Percentiles rank a stretch among this genome's conserved stretches.
Evolutionary conservation across 2,113 vertebrate species (phyloP).

Genomic region (Erythrocercus mccallii): DNA sequence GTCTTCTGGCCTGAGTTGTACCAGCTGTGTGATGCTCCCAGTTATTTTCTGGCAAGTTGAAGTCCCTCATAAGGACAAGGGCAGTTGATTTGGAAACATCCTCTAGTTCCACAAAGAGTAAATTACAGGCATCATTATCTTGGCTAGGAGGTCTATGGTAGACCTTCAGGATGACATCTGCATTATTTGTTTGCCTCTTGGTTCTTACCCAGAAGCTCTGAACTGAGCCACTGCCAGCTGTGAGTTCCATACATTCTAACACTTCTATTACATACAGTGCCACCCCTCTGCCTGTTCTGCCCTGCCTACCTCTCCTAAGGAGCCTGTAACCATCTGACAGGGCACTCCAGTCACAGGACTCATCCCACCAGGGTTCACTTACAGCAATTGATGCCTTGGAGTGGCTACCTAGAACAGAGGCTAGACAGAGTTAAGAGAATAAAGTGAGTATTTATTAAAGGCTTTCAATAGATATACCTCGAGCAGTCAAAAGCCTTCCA

Average conservation of each 20-base stretch:
- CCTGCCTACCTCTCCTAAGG: background rate
- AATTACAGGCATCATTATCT: fast-evolving
- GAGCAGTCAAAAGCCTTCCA: background rate
- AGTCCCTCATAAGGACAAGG: too few species aligned
- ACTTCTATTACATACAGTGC: background rate
- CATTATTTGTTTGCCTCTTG: background rate
- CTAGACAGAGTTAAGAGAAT: background rate
- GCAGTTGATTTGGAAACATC: too few species aligned
- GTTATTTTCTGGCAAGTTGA: background rate
- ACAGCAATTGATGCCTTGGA: background rate
- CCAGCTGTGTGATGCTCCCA: background rate
- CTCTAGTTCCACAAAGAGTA: background rate
- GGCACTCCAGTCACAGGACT: background rate
- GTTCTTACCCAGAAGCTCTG: background rate
- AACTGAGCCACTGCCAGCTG: background rate
- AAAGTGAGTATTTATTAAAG: background rate
- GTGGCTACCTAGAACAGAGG: background rate
- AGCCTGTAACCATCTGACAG: background rate
- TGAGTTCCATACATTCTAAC: background rate
- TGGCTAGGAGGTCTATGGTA: background rate
- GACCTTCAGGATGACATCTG: background rate
- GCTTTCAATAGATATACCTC: background rate
- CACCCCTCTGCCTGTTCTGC: background rate
- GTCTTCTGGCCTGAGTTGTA: background rate
- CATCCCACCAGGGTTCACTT: background rate